phyloP scores from a whole-genome alignment of 2,888 invertebrate genomes.

The Agonopterix subpropinquella region DNA sequence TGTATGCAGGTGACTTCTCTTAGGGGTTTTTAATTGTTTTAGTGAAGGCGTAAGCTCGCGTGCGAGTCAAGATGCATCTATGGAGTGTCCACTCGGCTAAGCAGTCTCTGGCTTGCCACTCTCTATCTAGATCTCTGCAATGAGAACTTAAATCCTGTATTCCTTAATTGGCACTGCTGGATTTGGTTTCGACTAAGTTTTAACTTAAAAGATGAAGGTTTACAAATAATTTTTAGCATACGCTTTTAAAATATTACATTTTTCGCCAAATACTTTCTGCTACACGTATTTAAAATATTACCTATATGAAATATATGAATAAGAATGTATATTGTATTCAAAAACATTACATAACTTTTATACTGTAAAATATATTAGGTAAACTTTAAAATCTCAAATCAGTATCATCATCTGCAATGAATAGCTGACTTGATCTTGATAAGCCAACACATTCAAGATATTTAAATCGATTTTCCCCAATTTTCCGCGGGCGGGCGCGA shows the following conservation, averaged over 20 bases:
- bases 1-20: conserved; percentile 1
- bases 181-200: conserved; percentile 16
- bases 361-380: too few species aligned
- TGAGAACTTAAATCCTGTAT: conserved; percentile 30
- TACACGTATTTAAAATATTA: background rate
- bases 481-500: conserved; percentile 68
- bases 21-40: conserved; percentile 4
- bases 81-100: conserved; percentile 16
- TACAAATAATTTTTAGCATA: too few species aligned
- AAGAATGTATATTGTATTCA: too few species aligned
- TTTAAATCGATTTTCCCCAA: conserved; percentile 75
- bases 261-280: background rate
- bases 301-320: too few species aligned
- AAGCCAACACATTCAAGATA: conserved; percentile 71
- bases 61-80: conserved; percentile 48
- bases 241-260: too few species aligned
- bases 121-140: conserved; percentile 54
- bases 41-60: conserved; percentile 30
- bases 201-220: too few species aligned
- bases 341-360: too few species aligned
- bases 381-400: too few species aligned
- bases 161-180: conserved; percentile 58
- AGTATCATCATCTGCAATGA: too few species aligned
- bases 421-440: conserved; percentile 44
- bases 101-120: conserved; percentile 17